A percentile compares a stretch with the other conserved stretches of the same genome.
Evolutionary conservation across 2,113 vertebrate species (phyloP).

Genomic region (Sylvietta virens): DNA sequence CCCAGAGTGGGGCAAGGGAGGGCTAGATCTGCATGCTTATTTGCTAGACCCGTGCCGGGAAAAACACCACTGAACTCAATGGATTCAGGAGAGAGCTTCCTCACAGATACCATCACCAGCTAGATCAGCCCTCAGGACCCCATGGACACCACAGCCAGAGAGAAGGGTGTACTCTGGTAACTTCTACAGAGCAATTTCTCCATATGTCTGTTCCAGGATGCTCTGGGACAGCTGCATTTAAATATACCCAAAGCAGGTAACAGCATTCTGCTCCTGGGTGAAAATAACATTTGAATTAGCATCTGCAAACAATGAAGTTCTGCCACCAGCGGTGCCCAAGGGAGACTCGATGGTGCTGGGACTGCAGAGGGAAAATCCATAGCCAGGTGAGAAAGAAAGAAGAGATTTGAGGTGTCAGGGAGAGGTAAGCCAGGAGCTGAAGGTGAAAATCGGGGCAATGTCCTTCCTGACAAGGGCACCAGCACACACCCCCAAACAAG

Average conservation of each 20-base stretch:
- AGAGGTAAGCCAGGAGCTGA: background rate
- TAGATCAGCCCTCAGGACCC: background rate
- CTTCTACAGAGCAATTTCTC: background rate
- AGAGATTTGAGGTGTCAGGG: fast-evolving
- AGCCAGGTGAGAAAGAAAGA: background rate
- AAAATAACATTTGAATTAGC: background rate
- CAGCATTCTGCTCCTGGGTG: background rate
- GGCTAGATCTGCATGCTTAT: background rate
- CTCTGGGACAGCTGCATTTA: background rate
- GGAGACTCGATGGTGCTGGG: background rate
- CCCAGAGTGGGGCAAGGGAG: background rate
- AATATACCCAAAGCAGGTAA: background rate
- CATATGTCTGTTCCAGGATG: fast-evolving
- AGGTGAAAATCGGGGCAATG: fast-evolving
- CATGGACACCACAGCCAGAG: background rate
- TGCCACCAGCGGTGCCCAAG: background rate
- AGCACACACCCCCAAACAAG: background rate
- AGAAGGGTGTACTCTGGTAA: background rate
- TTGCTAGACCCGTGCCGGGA: background rate
- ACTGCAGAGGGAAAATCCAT: background rate
- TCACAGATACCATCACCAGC: background rate
- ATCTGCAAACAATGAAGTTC: background rate
- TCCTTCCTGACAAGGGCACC: background rate
- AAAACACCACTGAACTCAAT: background rate
- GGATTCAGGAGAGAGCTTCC: background rate